phyloP scores from a whole-genome alignment of 2,113 vertebrate genomes.

The Tichodroma muraria region DNA sequence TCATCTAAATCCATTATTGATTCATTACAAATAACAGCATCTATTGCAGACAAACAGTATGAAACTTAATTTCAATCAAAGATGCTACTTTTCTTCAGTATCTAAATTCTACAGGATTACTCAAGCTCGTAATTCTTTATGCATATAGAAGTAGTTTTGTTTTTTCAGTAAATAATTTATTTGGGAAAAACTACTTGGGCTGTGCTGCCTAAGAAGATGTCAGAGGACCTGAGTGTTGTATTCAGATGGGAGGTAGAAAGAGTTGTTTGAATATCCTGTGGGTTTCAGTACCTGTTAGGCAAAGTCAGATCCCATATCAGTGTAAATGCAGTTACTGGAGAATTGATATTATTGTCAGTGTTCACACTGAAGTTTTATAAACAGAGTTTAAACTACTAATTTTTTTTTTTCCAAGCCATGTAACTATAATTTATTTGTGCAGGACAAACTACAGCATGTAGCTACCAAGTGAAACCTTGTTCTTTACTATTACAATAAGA shows the following conservation, averaged over 20 bases:
- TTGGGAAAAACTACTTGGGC: background rate
- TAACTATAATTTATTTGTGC: background rate
- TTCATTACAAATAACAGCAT: background rate
- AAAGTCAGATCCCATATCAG: background rate
- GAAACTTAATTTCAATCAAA: background rate
- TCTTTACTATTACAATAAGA: background rate
- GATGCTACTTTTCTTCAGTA: background rate
- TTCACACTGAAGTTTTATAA: background rate
- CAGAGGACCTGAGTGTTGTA: background rate
- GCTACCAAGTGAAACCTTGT: background rate
- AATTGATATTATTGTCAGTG: background rate
- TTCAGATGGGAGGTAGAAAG: background rate
- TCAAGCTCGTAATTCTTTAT: background rate
- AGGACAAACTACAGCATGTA: background rate
- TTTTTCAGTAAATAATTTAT: background rate
- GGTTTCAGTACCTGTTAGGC: background rate
- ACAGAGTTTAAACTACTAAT: background rate
- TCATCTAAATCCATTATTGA: background rate
- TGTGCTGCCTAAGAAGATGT: rapidly evolving
- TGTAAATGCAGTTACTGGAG: background rate
- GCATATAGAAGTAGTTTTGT: background rate
- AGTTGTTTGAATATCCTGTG: background rate
- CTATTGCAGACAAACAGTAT: background rate
- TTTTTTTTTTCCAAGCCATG: background rate
- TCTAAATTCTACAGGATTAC: background rate